Evolutionary conservation across 2,797 vertebrate species (phyloP).

Genomic region (Acanthornis magna): DNA sequence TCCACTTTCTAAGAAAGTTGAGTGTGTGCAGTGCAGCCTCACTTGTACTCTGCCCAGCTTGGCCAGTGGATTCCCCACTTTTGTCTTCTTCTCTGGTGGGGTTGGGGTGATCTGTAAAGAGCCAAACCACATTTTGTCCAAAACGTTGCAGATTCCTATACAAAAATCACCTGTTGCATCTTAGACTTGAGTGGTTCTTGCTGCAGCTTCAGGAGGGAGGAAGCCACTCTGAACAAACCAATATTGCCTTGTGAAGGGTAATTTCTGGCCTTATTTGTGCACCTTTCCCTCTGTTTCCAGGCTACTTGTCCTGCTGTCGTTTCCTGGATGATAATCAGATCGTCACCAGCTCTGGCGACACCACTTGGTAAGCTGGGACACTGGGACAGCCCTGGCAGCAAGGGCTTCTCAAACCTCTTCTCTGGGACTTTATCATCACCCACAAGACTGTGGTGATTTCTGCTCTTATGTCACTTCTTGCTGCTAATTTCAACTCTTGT

Average conservation of each 20-base stretch:
- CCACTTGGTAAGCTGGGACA: constrained; percentile 88
- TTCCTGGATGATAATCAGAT: constrained; percentile 99
- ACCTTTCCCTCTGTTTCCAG: constrained; percentile 68
- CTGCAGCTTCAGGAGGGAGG: background rate
- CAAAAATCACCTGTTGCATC: background rate
- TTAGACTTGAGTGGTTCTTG: background rate
- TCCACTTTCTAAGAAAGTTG: no score
- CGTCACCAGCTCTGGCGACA: constrained; percentile 97
- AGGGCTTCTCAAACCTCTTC: background rate
- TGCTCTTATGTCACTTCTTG: background rate
- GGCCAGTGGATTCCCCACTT: background rate
- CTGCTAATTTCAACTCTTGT: background rate
- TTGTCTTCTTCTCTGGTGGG: background rate
- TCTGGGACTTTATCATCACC: background rate
- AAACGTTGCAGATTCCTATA: background rate
- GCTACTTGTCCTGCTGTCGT: constrained; percentile 98
- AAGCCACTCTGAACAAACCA: background rate
- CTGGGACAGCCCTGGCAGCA: background rate
- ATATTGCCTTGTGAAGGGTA: background rate
- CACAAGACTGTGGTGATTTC: background rate
- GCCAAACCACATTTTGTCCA: background rate
- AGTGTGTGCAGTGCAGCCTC: background rate
- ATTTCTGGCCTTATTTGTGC: background rate
- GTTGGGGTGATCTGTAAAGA: background rate
- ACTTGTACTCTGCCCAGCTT: background rate